Base-by-base conservation (phyloP, 2,888 invertebrate genomes). In the Hydraecia micacea region DNA sequence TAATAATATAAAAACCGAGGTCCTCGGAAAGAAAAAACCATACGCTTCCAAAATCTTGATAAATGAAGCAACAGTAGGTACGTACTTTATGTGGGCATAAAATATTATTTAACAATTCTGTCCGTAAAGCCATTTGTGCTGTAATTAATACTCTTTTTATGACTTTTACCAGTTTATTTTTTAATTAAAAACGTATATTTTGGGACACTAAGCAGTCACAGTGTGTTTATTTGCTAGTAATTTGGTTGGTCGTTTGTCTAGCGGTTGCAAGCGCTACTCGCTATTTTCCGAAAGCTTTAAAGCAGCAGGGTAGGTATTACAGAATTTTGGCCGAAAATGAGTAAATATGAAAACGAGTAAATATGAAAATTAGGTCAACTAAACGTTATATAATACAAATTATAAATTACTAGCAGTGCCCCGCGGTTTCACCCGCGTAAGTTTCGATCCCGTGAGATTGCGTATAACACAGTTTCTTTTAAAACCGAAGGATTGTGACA, bases 111-210 rank as follows among this genome's bases (percentile, higher is more conserved):
- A 62, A 84, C 60, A 83, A 66, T 81, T 66, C 62, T 55, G 28
- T 46, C 46, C 63, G 52, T 69, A 42, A 52, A 83, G 36, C 72
- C 72, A 78, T 78, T 78, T 73, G 36, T 70, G 73, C 69, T 32
- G 42, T 39, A 78, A 46, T 83, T 62, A 78, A 78, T 55, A 78
- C 42, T 52, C 69, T 62, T 83, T 83, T 78, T 78, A 73, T 73
- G 63, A 46, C 58, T 65, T 72, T 60, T 21, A 32, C 15, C 72
- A 73, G 60, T 81, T 66, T 32, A 62, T 55, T 65, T 75, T 81
- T 81, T 69, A 78, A 83, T 81, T 83, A 72, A 83, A 82, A 83
- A 49, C 6, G 39, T 63, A 60, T 25, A 5, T 55, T 83, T 63
- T 39, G n/a, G 46, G 1, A 63, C 39, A 32, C 39, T 62, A 71